Conservation (phyloP, 2,797 vertebrate genomes). For the Fringilla coelebs region DNA sequence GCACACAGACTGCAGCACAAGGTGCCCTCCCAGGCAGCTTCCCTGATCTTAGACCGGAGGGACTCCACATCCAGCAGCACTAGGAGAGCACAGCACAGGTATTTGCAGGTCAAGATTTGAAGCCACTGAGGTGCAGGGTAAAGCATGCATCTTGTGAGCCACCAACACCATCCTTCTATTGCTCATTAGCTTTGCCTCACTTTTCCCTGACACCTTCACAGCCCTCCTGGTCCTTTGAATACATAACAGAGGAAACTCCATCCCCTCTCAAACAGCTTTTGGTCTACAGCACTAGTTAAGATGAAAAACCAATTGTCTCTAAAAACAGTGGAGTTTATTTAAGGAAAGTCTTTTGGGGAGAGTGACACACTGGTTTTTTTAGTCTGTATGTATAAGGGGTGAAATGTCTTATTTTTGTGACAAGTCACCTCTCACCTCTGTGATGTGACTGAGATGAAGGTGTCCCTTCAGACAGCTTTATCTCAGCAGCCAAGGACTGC, state of each 20-base stretch:
- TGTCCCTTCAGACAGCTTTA: background rate
- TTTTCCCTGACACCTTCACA: background rate
- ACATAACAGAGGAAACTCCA: background rate
- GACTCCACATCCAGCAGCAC: background rate
- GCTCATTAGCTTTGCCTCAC: background rate
- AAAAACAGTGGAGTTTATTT: background rate
- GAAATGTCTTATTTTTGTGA: background rate
- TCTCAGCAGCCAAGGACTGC: background rate
- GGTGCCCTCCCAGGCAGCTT: background rate
- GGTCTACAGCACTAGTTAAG: background rate
- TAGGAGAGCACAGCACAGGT: background rate
- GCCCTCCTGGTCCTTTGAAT: background rate
- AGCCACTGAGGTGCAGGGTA: background rate
- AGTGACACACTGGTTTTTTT: background rate
- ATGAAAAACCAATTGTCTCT: background rate
- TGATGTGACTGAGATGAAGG: background rate
- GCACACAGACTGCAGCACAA: fast-evolving
- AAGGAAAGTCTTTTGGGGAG: background rate
- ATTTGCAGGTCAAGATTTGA: background rate
- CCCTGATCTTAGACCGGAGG: background rate
- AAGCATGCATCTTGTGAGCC: background rate
- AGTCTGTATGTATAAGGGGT: background rate
- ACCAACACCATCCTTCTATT: background rate
- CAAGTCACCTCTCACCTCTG: background rate
- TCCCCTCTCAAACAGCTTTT: background rate